Evolutionary conservation across 2,888 invertebrate genomes (phyloP).

Genomic region (Mystacides longicornis): DNA sequence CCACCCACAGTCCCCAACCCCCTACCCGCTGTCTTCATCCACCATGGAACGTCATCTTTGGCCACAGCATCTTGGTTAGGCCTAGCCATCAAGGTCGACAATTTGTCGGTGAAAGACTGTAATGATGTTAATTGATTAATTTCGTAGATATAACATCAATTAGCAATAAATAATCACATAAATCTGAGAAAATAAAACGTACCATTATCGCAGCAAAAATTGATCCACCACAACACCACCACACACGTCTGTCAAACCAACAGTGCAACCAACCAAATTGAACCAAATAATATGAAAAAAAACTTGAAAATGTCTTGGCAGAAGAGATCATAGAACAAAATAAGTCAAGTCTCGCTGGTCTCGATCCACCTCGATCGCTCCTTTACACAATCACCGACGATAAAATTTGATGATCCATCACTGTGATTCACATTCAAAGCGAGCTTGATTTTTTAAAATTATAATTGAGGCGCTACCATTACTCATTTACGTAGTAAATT

Average conservation of each 20-base stretch:
- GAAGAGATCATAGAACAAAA: no score
- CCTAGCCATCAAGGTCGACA: conserved; percentile 70
- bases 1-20: conserved; percentile 78
- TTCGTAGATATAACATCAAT: background rate
- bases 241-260: conserved; percentile 20
- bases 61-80: conserved; percentile 71
- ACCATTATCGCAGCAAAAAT: conserved; percentile 6
- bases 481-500: no score
- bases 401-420: no score
- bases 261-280: conserved; percentile 15
- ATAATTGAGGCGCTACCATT: no score
- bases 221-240: conserved; percentile 14
- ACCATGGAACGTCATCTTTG: conserved; percentile 82
- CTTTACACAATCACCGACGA: no score
- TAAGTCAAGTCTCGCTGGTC: no score
- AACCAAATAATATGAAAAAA: no score
- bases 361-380: no score
- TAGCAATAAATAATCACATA: background rate
- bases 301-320: no score
- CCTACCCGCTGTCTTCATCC: conserved; percentile 80
- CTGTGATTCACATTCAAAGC: no score
- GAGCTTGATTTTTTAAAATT: no score
- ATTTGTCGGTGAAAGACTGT: conserved; percentile 73
- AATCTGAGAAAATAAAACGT: background rate
- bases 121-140: conserved; percentile 27